A percentile compares a stretch with the other conserved stretches of the same genome.
phyloP scores from a whole-genome alignment of 2,888 invertebrate genomes.

The Troides helena region DNA sequence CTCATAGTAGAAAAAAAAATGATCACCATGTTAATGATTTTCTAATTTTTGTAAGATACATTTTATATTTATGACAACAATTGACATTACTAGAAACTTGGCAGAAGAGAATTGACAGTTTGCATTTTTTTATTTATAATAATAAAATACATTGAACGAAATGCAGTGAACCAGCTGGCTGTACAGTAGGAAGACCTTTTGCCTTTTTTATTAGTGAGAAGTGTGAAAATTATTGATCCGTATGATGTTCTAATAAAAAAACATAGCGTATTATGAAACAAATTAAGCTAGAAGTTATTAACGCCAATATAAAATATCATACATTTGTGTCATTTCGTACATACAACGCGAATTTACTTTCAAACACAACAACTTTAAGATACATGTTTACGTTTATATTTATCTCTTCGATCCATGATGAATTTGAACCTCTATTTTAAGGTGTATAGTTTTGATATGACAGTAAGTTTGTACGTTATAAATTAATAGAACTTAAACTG shows the following conservation, averaged over 20 bases:
- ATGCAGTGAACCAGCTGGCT: background rate
- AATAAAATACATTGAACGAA: background rate
- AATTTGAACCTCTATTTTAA: background rate
- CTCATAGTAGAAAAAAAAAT: no score
- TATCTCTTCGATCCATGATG: background rate
- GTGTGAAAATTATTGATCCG: background rate
- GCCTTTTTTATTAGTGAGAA: background rate
- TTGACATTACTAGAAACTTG: background rate
- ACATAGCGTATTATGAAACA: background rate
- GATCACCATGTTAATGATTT: background rate
- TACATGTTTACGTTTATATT: background rate
- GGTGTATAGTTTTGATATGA: background rate
- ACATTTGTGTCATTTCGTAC: background rate
- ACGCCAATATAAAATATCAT: background rate
- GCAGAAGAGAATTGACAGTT: background rate
- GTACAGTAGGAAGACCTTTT: background rate
- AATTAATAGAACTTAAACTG: slow-evolving; percentile 21
- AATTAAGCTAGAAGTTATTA: background rate
- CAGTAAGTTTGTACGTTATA: background rate
- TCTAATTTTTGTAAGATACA: background rate
- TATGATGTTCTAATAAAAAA: background rate
- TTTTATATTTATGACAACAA: background rate
- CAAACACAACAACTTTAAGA: background rate
- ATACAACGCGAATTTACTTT: background rate
- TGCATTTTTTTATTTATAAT: background rate